Evolutionary conservation across 2,888 invertebrate genomes (phyloP).

Genomic region (Sepioteuthis lessoniana): DNA sequence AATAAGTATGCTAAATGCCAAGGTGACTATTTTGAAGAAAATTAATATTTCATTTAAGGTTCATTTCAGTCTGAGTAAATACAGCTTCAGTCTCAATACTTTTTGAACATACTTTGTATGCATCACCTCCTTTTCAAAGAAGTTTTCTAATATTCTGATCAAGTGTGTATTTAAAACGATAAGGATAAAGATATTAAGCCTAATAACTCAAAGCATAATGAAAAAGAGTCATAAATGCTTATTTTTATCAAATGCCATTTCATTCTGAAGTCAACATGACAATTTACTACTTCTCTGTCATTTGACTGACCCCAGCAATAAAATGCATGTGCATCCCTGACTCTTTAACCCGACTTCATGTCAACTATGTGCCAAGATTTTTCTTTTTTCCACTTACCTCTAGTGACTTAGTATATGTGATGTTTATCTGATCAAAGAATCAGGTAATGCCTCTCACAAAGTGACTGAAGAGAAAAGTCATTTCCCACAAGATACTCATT

Average conservation of each 20-base stretch:
- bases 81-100: too few species aligned
- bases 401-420: not conserved
- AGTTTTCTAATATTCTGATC: too few species aligned
- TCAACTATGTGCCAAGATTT: not conserved
- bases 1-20: too few species aligned
- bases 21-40: too few species aligned
- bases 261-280: not conserved
- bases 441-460: not conserved
- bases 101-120: too few species aligned
- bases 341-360: not conserved
- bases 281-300: not conserved
- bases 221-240: not conserved
- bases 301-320: not conserved
- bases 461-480: not conserved
- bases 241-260: not conserved
- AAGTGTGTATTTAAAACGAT: too few species aligned
- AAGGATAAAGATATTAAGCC: too few species aligned
- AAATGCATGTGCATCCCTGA: not conserved
- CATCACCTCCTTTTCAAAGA: too few species aligned
- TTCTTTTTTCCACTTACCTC: not conserved
- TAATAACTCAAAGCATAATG: too few species aligned
- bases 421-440: not conserved
- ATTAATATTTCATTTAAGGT: too few species aligned
- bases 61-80: too few species aligned
- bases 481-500: not conserved